Base-by-base conservation (phyloP, 2,797 vertebrate genomes). In the Denticeps clupeoides region DNA sequence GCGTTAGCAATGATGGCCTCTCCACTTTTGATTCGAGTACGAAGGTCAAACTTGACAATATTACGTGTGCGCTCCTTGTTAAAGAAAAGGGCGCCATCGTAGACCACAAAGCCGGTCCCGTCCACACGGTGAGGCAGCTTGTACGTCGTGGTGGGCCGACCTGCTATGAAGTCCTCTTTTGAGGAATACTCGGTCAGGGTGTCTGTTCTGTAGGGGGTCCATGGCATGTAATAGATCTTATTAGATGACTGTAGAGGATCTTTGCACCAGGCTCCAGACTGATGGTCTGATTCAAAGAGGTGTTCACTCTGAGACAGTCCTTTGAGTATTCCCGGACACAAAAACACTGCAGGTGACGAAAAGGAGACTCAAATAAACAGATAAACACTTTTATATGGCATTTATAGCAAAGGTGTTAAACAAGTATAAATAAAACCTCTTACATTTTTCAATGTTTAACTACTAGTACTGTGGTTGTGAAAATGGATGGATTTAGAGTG, bases 201-300 rank as follows among this genome's bases (percentile, higher is more conserved):
- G 67, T 99, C 95, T 0, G 95, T 99, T 58, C 94, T 85, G 67
- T 99, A 98, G 0, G 93, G 92, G 0, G 93, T 97, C 95, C 95
- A 98, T 8, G 95, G 95, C 95, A 99, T 99, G 72, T 98, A 99
- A 75, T 97, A 99, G 67, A 99, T 96, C 80, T 98, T 97, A 72
- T 99, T 92, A 0, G 93, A 97, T 7, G 93, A 91, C 73, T 98
- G 93, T 8, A 97, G 78, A 0, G 95, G 94, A 67, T 98, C 95
- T 72, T 99, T 99, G 81, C 94, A 99, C 95, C 95, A 99, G 1
- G 94, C 91, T 21, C 95, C 95, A 0, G 95, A 97, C 3, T 99
- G 94, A 73, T 99, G 94, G 68, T 98, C 95, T 0, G 94, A 97
- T 64, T 99, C 94, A 16, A 99, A 99, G 10, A 99, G 87, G 65